phyloP scores from a whole-genome alignment of 1,140 invertebrate genomes.

The Nilaparvata lugens region DNA sequence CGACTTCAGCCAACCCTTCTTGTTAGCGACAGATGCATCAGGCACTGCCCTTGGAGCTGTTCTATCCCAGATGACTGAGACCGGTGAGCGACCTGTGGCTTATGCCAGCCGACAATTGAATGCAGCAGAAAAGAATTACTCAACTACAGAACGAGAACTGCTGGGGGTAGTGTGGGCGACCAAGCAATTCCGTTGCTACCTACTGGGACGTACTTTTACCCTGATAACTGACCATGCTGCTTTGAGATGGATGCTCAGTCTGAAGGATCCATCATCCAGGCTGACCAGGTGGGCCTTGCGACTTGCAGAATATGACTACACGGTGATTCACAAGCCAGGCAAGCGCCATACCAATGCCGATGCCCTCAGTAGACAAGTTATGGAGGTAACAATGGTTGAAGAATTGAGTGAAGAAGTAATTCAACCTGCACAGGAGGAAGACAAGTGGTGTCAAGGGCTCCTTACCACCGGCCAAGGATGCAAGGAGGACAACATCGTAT shows the following conservation, averaged over 20 bases:
- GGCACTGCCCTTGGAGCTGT: constrained; percentile 25
- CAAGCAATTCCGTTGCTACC: constrained; percentile 38
- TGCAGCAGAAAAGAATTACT: constrained; percentile 36
- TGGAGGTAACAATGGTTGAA: too few relatives aligned
- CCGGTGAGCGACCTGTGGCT: constrained; percentile 31
- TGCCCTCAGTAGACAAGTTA: neutral
- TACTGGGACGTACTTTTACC: constrained; percentile 38
- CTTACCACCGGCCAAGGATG: too few relatives aligned
- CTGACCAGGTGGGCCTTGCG: constrained; percentile 40
- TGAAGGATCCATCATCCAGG: constrained; percentile 38
- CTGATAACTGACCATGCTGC: constrained; percentile 43
- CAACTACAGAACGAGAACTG: constrained; percentile 34
- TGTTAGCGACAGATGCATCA: neutral
- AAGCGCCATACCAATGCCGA: constrained; percentile 30
- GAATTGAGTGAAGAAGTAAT: too few relatives aligned
- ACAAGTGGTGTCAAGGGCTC: too few relatives aligned
- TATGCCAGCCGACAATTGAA: constrained; percentile 36
- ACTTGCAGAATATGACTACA: constrained; percentile 39
- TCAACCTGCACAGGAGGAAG: too few relatives aligned
- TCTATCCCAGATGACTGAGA: constrained; percentile 29
- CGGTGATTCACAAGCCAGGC: constrained; percentile 37
- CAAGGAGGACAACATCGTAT: too few relatives aligned
- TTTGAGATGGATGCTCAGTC: constrained; percentile 32
- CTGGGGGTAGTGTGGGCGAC: constrained; percentile 36
- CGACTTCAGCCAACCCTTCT: neutral